Evolutionary conservation across 2,888 invertebrate genomes (phyloP), one percentile per base, ranked within the genome.

Genomic region (Nemapogon koenigi): DNA sequence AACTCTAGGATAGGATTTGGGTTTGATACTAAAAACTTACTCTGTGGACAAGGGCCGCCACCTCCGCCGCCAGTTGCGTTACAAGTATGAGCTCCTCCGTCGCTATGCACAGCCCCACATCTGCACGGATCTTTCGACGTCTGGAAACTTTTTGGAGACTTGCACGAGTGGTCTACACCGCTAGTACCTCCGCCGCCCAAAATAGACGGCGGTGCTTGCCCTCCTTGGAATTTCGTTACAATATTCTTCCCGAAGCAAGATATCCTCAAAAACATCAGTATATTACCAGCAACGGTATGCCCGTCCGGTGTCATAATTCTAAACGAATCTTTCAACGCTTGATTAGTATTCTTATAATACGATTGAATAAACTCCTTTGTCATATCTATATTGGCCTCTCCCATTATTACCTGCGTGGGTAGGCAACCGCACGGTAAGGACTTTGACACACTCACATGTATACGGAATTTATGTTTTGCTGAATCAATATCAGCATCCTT

Each of bases 191-290:
- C 61, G 52, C 17, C 36, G 25, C 43, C 37, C 10, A 40, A 16
- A 26, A 37, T 38, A 14, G 16, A 33, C 16, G 38, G 38, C 3
- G 16, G 16, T 7, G 16, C n/a, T 14, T 16, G 16, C 14, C 55
- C 52, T 14, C 72, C 73, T 60, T 86, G 85, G 53, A 87, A 87
- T 50, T 82, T 83, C 1, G 87, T 88, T 8, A 86, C 79, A 16
- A 87, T 85, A 40, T 82, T 53, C 49, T 83, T 83, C 2, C 87
- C 87, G 48, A 87, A 86, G 49, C 85, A 85, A 4, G 86, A 85
- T 55, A 85, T 81, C 7, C 87, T 67, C 30, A 87, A 62, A 58
- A 85, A 87, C 52, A 86, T 79, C 1, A 76, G 58, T 8, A 86
- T 78, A 45, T 83, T 79, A 3, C 87, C 87, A n/a, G n/a, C n/a